phyloP scores from a whole-genome alignment of 2,113 vertebrate species.

The Dryoscopus gambensis region DNA sequence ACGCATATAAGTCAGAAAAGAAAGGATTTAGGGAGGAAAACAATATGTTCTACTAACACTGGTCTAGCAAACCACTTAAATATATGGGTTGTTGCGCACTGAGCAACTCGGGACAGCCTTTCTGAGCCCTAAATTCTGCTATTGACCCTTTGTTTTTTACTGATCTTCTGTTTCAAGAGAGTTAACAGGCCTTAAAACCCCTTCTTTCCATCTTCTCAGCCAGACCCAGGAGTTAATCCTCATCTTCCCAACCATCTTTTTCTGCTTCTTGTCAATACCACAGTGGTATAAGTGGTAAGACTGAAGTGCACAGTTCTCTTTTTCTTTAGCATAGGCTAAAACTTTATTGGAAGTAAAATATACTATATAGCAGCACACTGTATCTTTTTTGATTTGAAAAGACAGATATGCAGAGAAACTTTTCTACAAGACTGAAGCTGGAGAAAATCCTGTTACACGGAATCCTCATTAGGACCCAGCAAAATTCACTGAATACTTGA shows the following conservation, averaged over 20 bases:
- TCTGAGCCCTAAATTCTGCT: not conserved
- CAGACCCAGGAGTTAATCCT: not conserved
- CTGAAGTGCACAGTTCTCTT: not conserved
- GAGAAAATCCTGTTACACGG: constrained; percentile 44
- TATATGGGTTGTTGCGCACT: not conserved
- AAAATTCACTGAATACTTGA: constrained; percentile 63
- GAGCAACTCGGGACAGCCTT: not conserved
- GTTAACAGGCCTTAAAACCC: not conserved
- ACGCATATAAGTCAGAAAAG: not conserved
- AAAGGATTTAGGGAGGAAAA: not conserved
- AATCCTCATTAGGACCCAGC: constrained; percentile 52
- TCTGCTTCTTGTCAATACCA: not conserved
- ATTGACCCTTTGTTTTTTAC: not conserved
- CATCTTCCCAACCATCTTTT: not conserved
- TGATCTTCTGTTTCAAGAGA: not conserved
- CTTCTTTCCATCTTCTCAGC: not conserved
- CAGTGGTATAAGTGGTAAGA: not conserved
- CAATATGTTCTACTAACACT: not conserved
- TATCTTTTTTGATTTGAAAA: constrained; percentile 23
- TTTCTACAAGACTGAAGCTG: constrained; percentile 47
- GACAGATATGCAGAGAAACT: constrained; percentile 39
- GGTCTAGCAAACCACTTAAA: not conserved
- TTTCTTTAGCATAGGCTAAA: constrained; percentile 2
- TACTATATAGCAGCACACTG: not conserved
- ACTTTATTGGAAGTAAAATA: constrained; percentile 19